These are phyloP conservation scores for Apostichopus californicus DNA, from an alignment of 35 echinoderm and acorn worm genomes.

Conservation along the genomic window DNA sequence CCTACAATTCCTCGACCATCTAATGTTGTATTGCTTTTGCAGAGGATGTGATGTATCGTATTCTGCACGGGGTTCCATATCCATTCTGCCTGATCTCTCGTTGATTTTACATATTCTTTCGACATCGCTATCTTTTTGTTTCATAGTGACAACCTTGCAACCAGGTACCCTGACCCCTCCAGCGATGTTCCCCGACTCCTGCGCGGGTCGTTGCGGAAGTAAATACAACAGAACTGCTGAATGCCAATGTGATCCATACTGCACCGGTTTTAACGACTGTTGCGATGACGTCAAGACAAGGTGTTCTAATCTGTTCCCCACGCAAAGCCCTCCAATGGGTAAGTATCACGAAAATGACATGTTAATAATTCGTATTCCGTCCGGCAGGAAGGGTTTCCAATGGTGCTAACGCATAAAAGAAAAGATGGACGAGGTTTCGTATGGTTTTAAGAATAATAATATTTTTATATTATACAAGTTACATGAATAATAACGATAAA, in stretches of 20 bases:
- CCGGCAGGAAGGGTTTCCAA: neutral
- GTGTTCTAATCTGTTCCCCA: constrained; percentile 10
- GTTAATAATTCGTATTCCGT: neutral
- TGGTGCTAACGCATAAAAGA: no score
- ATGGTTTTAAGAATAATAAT: no score
- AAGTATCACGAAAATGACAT: neutral
- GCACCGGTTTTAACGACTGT: constrained; percentile 21
- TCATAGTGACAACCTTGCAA: neutral
- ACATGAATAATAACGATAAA: no score
- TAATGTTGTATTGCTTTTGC: no score
- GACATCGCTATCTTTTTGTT: neutral
- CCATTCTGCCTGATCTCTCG: no score
- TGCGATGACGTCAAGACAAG: constrained; percentile 26
- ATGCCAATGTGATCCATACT: constrained; percentile 21
- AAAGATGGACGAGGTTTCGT: no score
- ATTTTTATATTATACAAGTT: no score
- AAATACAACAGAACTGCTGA: constrained; percentile 40
- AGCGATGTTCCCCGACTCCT: constrained; percentile 21
- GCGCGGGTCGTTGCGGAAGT: constrained; percentile 20
- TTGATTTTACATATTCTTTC: no score
- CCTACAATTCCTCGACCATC: no score
- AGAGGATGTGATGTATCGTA: no score
- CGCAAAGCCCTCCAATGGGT: neutral
- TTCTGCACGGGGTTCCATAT: no score
- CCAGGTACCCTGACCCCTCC: constrained; percentile 1